A percentile compares a stretch with the other conserved stretches of the same genome.
Evolutionary conservation across 2,113 vertebrate genomes (phyloP).

Genomic region (Ciconia maguari): DNA sequence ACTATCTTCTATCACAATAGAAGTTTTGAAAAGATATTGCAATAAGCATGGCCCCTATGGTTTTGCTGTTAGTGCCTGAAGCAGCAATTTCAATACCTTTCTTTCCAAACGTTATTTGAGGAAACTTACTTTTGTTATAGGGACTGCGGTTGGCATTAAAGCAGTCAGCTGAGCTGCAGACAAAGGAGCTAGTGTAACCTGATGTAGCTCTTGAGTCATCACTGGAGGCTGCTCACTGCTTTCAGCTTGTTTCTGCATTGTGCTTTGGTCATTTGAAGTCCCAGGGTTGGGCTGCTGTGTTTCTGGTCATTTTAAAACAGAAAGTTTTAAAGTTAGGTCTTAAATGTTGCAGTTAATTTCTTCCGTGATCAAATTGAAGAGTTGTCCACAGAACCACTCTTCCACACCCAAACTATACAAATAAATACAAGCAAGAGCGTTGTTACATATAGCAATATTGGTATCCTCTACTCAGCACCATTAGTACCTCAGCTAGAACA

Average conservation of each 20-base stretch:
- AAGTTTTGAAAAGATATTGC: background rate
- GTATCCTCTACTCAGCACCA: background rate
- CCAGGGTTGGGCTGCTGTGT: background rate
- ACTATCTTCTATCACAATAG: background rate
- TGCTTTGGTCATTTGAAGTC: constrained; percentile 54
- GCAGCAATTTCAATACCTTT: background rate
- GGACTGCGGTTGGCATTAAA: constrained; percentile 53
- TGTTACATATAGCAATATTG: background rate
- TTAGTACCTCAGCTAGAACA: background rate
- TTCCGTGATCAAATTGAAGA: background rate
- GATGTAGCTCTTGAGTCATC: constrained; percentile 47
- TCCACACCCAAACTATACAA: background rate
- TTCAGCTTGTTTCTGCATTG: constrained; percentile 61
- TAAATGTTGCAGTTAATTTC: background rate
- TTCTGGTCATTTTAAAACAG: constrained; percentile 30
- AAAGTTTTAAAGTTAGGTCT: background rate
- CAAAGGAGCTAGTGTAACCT: constrained; percentile 36
- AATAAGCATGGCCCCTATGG: background rate
- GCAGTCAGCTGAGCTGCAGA: constrained; percentile 35
- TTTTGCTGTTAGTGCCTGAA: background rate
- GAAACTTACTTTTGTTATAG: constrained; percentile 74
- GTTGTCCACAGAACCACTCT: background rate
- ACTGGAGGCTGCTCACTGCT: constrained; percentile 71
- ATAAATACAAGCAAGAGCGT: background rate
- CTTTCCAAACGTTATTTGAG: background rate